phyloP scores from a whole-genome alignment of 2,888 invertebrate species.

The Lepidochitona cinerea region DNA sequence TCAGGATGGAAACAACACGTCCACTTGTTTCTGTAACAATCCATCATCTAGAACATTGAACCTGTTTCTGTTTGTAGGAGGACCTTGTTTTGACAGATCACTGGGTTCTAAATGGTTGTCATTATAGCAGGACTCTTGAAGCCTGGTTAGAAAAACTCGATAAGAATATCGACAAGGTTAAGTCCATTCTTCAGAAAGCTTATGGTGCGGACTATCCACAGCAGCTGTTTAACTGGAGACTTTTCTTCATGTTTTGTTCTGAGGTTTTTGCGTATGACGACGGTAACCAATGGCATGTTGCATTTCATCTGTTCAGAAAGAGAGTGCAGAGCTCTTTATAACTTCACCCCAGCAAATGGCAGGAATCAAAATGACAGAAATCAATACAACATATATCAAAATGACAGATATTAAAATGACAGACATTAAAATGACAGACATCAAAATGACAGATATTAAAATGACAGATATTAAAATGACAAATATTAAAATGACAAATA shows the following conservation, averaged over 20 bases:
- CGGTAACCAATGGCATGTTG: slow-evolving; percentile 63
- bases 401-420: no score
- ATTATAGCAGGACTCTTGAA: slow-evolving; percentile 57
- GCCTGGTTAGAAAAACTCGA: slow-evolving; percentile 54
- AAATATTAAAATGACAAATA: no score
- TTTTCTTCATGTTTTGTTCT: slow-evolving; percentile 63
- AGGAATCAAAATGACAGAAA: no score
- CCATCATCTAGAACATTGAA: no score
- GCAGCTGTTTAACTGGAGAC: slow-evolving; percentile 59
- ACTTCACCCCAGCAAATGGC: neutral
- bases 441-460: no score
- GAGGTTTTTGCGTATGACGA: slow-evolving; percentile 58
- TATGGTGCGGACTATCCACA: slow-evolving; percentile 53
- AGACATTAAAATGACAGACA: no score
- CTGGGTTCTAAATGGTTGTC: slow-evolving; percentile 54
- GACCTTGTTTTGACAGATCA: slow-evolving; percentile 51
- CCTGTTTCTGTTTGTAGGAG: slow-evolving; percentile 43
- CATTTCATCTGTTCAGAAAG: slow-evolving; percentile 55
- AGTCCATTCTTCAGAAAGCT: slow-evolving; percentile 37
- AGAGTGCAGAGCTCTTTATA: slow-evolving; percentile 40
- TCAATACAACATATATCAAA: no score
- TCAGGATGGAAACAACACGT: no score
- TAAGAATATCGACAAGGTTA: slow-evolving; percentile 46
- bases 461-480: no score
- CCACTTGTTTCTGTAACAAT: no score